These are phyloP conservation scores for Tuberolachnus salignus DNA, from an alignment of 2,888 invertebrate species.

Conservation along the genomic window DNA sequence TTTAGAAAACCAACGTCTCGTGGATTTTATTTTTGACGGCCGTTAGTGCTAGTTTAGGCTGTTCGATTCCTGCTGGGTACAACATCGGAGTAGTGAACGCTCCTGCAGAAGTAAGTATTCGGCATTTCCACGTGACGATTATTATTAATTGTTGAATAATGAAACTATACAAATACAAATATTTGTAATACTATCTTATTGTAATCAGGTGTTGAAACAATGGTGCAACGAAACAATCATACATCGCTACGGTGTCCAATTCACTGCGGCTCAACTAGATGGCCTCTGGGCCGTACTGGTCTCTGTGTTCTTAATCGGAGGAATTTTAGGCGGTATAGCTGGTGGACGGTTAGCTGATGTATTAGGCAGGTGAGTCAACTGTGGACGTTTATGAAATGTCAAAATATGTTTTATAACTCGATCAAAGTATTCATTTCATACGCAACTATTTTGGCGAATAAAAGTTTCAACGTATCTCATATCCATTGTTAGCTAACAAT, in stretches of 20 bases:
- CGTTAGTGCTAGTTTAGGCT: slow-evolving; percentile 75
- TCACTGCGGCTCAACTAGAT: slow-evolving; percentile 63
- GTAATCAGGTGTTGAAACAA: slow-evolving; percentile 68
- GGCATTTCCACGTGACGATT: background rate
- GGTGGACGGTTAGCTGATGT: slow-evolving; percentile 81
- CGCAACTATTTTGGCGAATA: too few relatives aligned
- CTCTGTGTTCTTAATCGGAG: slow-evolving; percentile 88
- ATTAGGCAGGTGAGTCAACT: slow-evolving; percentile 73
- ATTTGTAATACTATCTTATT: background rate
- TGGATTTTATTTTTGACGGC: slow-evolving; percentile 71
- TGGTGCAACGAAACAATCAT: slow-evolving; percentile 77
- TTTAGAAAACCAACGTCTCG: slow-evolving; percentile 3
- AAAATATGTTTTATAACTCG: background rate
- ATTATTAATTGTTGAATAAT: background rate
- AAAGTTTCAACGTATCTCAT: too few relatives aligned
- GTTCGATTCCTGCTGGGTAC: slow-evolving; percentile 81
- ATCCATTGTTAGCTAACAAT: too few relatives aligned
- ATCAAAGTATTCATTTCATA: too few relatives aligned
- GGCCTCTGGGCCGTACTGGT: slow-evolving; percentile 80
- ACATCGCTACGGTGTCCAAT: slow-evolving; percentile 67
- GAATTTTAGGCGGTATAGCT: slow-evolving; percentile 82
- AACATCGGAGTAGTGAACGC: slow-evolving; percentile 87
- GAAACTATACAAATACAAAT: background rate
- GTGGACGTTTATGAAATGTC: background rate
- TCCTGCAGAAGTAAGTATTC: slow-evolving; percentile 72